Conservation (phyloP, 2,797 vertebrate species). For the Acipenser transmontanus region DNA sequence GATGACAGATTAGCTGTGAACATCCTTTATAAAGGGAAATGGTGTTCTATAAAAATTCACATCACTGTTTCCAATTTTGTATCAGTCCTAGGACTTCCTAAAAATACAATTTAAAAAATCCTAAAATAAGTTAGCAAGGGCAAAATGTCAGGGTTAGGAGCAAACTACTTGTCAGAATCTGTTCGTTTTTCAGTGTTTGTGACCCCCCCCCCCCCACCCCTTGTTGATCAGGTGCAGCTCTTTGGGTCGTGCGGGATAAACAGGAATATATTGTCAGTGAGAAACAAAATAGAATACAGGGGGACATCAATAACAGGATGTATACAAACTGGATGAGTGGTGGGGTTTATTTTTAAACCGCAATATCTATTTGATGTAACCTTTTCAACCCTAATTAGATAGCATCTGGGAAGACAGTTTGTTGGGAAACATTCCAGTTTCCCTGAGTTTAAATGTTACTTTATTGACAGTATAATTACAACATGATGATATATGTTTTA, state of each 20-base stretch:
- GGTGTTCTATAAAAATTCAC: slow-evolving; percentile 81
- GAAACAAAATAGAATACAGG: slow-evolving; percentile 22
- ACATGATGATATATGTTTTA: too few relatives aligned
- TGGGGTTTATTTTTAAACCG: slow-evolving; percentile 5
- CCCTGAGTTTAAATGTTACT: too few relatives aligned
- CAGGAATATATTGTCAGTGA: slow-evolving; percentile 50
- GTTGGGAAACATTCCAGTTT: not conserved
- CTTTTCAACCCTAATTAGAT: too few relatives aligned
- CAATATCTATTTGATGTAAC: slow-evolving; percentile 22
- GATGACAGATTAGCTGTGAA: slow-evolving; percentile 90
- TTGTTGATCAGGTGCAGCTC: slow-evolving; percentile 49
- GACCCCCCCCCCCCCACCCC: slow-evolving; percentile 22
- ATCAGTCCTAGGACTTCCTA: slow-evolving; percentile 84
- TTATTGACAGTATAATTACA: too few relatives aligned
- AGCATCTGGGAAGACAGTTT: not conserved
- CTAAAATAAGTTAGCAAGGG: slow-evolving; percentile 75
- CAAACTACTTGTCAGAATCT: slow-evolving; percentile 67
- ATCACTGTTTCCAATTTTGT: slow-evolving; percentile 75
- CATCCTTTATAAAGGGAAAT: slow-evolving; percentile 90
- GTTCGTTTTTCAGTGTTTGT: slow-evolving; percentile 46
- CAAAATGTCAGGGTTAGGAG: slow-evolving; percentile 62
- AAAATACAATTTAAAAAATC: slow-evolving; percentile 69
- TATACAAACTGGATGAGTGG: not conserved
- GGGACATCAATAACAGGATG: slow-evolving; percentile 16
- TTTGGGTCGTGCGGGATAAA: slow-evolving; percentile 49